Evolutionary conservation across 1,140 invertebrate species (phyloP).

Genomic region (Caerostris extrusa): DNA sequence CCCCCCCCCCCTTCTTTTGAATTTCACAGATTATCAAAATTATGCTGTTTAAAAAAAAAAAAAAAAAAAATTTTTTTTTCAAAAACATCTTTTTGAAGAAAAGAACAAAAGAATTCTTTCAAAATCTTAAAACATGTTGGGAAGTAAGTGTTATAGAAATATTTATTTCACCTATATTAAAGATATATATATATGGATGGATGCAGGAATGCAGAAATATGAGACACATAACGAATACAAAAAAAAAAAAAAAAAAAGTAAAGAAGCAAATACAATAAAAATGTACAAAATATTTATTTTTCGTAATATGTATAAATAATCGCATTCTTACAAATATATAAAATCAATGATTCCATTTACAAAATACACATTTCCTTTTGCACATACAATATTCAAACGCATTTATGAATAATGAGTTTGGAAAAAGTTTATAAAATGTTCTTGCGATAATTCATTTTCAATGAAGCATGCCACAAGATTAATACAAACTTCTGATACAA

Average conservation of each 20-base stretch:
- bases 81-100: no score
- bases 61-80: no score
- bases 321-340: background rate
- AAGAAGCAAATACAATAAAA: background rate
- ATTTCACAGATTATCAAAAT: no score
- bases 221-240: no score
- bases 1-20: no score
- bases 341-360: background rate
- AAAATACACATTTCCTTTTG: background rate
- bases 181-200: no score
- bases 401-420: background rate
- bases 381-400: background rate
- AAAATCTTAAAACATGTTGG: no score
- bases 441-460: background rate
- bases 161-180: no score
- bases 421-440: background rate
- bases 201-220: no score
- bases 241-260: background rate
- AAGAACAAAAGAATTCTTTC: no score
- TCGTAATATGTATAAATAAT: slow-evolving; percentile 1
- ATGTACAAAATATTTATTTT: slow-evolving; percentile 38
- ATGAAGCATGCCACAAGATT: background rate
- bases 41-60: no score
- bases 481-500: background rate
- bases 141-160: no score